Evolutionary conservation across 2,113 vertebrate species (phyloP), one percentile per base, ranked within the genome.

Genomic region (Xerus inauris): DNA sequence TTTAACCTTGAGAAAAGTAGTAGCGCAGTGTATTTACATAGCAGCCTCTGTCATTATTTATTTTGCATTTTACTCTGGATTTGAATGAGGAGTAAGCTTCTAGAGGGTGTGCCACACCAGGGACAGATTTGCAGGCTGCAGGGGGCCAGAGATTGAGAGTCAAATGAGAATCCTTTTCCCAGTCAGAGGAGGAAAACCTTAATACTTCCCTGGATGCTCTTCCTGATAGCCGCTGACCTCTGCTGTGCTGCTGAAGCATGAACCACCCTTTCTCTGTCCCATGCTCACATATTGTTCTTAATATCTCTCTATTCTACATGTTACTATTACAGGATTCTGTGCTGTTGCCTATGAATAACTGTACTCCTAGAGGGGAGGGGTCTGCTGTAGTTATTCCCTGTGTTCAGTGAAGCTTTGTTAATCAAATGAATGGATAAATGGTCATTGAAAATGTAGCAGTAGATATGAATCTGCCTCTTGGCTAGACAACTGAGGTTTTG

Each of bases 11-110:
- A 87, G 54, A 24, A 72, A 94, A 47, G 32, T 64, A 71, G 38
- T 32, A 49, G 17, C 62, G 6, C 30, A 22, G 9, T 76, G 1
- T 51, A 9, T 85, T 92, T 69, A 51, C 22, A 32, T 16, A 80
- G 30, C 35, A 42, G 35, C 26, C n/a, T 47, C 64, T 94, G 30
- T 45, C 17, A 8, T 79, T 75, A 62, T 84, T 77, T 7, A 40
- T 57, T 85, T 72, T 57, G 35, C 2, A 20, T 30, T 85, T 85
- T 77, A 88, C 30, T 22, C 42, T 49, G 11, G 4, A 32, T 40
- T 95, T 35, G 82, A 11, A 87, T 94, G 91, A 91, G 75, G 7
- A 59, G n/a, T 16, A n/a, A 57, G 82, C 49, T 71, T 42, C 69
- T 71, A 32, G 65, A 75, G 42, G 51, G 6, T 59, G 42, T 73